Conservation (phyloP, 1,140 invertebrate species). For the Sitodiplosis mosellana region DNA sequence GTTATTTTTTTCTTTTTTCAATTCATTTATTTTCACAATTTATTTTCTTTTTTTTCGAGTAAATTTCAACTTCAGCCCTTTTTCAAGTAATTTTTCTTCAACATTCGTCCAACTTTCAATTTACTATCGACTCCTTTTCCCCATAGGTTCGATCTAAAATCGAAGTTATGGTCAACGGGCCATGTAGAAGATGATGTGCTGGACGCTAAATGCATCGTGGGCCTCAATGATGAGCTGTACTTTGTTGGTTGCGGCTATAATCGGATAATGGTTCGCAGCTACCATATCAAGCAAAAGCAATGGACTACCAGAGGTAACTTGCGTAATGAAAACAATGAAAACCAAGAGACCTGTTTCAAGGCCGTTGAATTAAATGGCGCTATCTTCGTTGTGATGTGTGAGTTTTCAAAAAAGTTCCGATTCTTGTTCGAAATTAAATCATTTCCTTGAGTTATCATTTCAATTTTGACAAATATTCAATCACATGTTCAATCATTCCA, state of each 20-base stretch:
- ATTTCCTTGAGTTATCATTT: no score
- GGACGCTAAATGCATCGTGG: background rate
- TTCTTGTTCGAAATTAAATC: background rate
- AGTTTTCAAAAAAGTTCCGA: background rate
- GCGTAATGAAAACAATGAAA: background rate
- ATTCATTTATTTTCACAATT: no score
- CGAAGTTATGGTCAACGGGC: background rate
- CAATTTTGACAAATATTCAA: no score
- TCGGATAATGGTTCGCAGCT: background rate
- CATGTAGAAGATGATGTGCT: background rate
- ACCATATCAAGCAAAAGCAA: background rate
- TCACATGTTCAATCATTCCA: background rate
- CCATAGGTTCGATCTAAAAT: background rate
- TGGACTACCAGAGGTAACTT: background rate
- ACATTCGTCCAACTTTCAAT: no score
- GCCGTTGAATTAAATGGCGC: background rate
- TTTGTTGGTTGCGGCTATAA: background rate
- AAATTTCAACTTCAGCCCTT: no score
- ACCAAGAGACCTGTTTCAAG: background rate
- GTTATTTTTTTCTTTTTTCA: no score
- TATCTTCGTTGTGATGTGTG: background rate
- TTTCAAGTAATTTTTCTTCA: no score
- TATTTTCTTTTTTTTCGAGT: no score
- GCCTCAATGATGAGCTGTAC: background rate
- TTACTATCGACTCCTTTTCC: background rate